Evolutionary conservation across 1,140 invertebrate species (phyloP).

Genomic region (Heterodera carotae): DNA sequence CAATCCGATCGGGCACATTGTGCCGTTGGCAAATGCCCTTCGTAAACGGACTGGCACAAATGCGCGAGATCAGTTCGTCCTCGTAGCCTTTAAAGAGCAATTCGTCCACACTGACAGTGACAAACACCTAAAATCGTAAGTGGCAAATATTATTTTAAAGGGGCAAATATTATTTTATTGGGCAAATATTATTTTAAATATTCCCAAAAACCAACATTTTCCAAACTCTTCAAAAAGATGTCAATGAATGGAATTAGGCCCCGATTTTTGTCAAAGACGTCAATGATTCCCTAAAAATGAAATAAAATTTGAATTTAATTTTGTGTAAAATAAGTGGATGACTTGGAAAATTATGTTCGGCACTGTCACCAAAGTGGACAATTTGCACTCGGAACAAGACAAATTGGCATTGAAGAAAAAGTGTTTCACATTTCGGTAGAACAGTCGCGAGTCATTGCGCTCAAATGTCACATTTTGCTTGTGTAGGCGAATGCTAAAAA

Average conservation of each 20-base stretch:
- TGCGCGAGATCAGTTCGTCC: conserved; percentile 48
- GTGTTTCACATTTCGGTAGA: conserved; percentile 53
- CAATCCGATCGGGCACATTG: conserved; percentile 24
- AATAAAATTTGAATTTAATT: conserved; percentile 9
- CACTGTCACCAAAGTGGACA: conserved; percentile 51
- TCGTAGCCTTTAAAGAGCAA: conserved; percentile 61
- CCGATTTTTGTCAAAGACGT: conserved; percentile 27
- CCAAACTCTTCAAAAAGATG: conserved; percentile 20
- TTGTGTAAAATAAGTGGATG: conserved; percentile 5
- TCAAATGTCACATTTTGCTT: not conserved
- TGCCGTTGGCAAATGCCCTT: not conserved
- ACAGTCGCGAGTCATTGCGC: conserved; percentile 48
- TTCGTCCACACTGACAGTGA: conserved; percentile 37
- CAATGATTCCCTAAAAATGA: conserved; percentile 47
- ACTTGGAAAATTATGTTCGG: conserved; percentile 61
- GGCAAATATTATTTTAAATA: not conserved
- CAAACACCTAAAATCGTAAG: not conserved
- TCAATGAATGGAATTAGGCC: conserved; percentile 7
- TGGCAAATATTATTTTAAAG: not conserved
- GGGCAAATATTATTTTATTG: not conserved
- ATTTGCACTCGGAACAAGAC: conserved; percentile 51
- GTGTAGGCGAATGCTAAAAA: not conserved
- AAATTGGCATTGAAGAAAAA: conserved; percentile 50
- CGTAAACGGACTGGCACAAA: conserved; percentile 46
- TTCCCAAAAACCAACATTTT: conserved; percentile 19